Conservation (phyloP, 2,797 vertebrate species). For the Oreortyx pictus region DNA sequence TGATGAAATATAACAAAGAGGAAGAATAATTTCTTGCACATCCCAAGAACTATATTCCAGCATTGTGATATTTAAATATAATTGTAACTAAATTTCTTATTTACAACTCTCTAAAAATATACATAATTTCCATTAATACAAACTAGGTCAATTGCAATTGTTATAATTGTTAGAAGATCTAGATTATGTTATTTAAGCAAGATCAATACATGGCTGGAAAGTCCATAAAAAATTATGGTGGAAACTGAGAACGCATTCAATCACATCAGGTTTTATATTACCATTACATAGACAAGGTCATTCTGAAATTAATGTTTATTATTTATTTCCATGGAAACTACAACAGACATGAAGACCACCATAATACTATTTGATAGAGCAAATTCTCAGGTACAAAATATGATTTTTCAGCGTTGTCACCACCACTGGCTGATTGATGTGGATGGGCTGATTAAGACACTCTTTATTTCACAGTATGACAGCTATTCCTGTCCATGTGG, state of each 20-base stretch:
- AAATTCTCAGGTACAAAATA: too few relatives aligned
- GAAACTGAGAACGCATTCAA: not conserved
- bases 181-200: not conserved
- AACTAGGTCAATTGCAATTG: not conserved
- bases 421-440: too few relatives aligned
- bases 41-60: too few relatives aligned
- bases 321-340: too few relatives aligned
- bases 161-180: constrained; percentile 64
- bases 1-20: not conserved
- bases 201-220: not conserved
- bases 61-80: constrained; percentile 44
- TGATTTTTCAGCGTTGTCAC: too few relatives aligned
- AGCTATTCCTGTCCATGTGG: too few relatives aligned
- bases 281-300: not conserved
- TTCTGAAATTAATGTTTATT: too few relatives aligned
- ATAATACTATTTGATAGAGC: too few relatives aligned
- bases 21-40: too few relatives aligned
- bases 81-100: constrained; percentile 57
- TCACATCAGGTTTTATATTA: not conserved
- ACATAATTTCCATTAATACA: not conserved
- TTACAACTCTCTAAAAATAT: constrained; percentile 41
- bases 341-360: too few relatives aligned
- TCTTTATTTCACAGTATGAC: too few relatives aligned
- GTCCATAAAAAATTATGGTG: not conserved
- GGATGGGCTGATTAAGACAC: too few relatives aligned